Conservation (phyloP, 2,888 invertebrate species). For the Sepiola atlantica region DNA sequence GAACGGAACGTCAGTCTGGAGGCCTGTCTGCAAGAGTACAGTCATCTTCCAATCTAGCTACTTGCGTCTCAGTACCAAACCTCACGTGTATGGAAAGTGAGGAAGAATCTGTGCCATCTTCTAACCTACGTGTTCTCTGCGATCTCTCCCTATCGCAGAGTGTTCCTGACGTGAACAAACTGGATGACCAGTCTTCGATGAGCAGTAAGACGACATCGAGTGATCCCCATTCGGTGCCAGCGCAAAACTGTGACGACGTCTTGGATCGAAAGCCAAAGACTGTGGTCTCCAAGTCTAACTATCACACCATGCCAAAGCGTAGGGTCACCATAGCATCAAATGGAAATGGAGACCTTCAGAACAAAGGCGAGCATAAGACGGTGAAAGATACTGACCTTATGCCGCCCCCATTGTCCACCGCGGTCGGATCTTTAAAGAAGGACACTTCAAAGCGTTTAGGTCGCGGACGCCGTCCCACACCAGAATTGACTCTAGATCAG, state of each 20-base stretch:
- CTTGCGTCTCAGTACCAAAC: slow-evolving; percentile 42
- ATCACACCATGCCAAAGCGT: not conserved
- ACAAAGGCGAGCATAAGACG: not conserved
- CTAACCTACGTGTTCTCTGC: slow-evolving; percentile 53
- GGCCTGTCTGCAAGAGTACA: not conserved
- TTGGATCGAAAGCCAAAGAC: not conserved
- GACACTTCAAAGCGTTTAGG: slow-evolving; percentile 56
- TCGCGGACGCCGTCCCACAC: slow-evolving; percentile 56
- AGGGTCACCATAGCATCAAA: not conserved
- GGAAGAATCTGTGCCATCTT: slow-evolving; percentile 48
- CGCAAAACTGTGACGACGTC: not conserved
- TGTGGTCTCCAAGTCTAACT: not conserved
- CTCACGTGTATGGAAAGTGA: slow-evolving; percentile 50
- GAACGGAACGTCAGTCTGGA: not conserved
- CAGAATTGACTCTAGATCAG: slow-evolving; percentile 65
- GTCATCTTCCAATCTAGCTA: slow-evolving; percentile 40
- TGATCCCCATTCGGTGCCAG: not conserved
- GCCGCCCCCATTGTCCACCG: slow-evolving; percentile 59
- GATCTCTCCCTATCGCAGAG: slow-evolving; percentile 54
- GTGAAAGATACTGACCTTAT: slow-evolving; percentile 57
- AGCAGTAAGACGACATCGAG: slow-evolving; percentile 36
- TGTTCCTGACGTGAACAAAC: slow-evolving; percentile 58
- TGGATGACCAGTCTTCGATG: slow-evolving; percentile 47
- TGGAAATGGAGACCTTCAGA: not conserved
- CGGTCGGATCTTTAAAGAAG: slow-evolving; percentile 53